Conservation (phyloP, 2,888 invertebrate genomes). For the Nycteola revayana region DNA sequence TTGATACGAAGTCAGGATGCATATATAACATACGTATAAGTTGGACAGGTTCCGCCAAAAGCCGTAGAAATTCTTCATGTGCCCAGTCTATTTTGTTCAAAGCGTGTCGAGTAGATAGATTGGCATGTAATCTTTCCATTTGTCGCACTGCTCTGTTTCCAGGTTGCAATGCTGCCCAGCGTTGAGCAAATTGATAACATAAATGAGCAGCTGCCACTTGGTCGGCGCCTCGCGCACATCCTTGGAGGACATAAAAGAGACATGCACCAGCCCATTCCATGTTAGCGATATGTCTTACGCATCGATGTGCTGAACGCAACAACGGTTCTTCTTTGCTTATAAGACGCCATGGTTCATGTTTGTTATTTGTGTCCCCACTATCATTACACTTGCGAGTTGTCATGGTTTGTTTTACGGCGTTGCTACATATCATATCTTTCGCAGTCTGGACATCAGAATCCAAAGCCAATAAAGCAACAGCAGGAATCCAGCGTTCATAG, state of each 20-base stretch:
- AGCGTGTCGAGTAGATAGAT: conserved; percentile 72
- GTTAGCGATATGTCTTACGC: conserved; percentile 73
- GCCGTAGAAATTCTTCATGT: conserved; percentile 67
- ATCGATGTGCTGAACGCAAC: conserved; percentile 70
- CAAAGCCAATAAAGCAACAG: conserved; percentile 61
- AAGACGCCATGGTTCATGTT: conserved; percentile 69
- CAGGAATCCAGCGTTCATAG: conserved; percentile 73
- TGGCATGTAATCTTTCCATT: conserved; percentile 72
- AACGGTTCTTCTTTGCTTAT: conserved; percentile 68
- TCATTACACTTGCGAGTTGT: conserved; percentile 62
- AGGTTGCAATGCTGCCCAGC: conserved; percentile 73
- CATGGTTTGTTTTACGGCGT: conserved; percentile 78
- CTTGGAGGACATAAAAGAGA: conserved; percentile 75
- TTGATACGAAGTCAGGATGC: conserved; percentile 66
- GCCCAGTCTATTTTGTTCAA: conserved; percentile 75
- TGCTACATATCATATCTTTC: conserved; percentile 79
- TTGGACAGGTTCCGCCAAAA: conserved; percentile 69
- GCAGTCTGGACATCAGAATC: conserved; percentile 70
- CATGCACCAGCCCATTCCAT: conserved; percentile 81
- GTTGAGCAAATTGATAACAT: conserved; percentile 76
- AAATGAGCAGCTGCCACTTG: conserved; percentile 77
- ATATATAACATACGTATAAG: conserved; percentile 72
- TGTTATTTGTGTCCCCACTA: conserved; percentile 41
- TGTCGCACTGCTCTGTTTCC: conserved; percentile 72
- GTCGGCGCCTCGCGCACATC: conserved; percentile 75